Conservation (phyloP, 2,113 vertebrate species). For the Malurus cyaneus region DNA sequence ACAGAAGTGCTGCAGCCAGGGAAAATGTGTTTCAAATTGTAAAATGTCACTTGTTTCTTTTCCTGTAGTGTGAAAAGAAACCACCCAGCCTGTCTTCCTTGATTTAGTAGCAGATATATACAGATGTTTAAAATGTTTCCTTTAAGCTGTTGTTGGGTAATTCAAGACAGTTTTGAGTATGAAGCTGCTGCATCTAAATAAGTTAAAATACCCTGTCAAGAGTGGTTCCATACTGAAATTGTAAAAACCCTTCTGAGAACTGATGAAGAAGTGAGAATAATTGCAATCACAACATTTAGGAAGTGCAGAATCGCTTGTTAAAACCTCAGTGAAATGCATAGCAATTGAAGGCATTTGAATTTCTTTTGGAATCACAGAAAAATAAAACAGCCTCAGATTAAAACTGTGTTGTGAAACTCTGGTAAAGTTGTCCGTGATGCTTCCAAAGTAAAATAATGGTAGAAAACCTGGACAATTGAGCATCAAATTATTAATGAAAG, state of each 20-base stretch:
- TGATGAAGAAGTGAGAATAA: slow-evolving; percentile 61
- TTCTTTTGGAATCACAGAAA: background rate
- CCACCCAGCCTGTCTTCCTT: background rate
- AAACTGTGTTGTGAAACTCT: background rate
- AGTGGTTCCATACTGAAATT: slow-evolving; percentile 28
- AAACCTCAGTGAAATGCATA: background rate
- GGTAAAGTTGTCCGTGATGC: background rate
- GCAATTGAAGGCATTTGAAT: background rate
- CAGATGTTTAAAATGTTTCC: background rate
- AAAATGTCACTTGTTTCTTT: background rate
- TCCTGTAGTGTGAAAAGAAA: background rate
- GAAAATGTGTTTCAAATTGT: background rate
- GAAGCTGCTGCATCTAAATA: background rate
- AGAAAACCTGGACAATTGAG: background rate
- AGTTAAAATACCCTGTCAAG: slow-evolving; percentile 37
- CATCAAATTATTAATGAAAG: background rate
- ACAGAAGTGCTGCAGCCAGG: background rate
- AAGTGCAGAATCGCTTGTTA: slow-evolving; percentile 59
- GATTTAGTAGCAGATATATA: background rate
- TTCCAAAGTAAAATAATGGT: background rate
- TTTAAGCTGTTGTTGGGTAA: background rate
- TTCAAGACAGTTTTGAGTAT: background rate
- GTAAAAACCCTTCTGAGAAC: slow-evolving; percentile 35
- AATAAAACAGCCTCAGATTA: background rate
- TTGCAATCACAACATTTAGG: slow-evolving; percentile 67